A percentile compares a stretch with the other conserved stretches of the same genome.
These are phyloP conservation scores for Chaetorhynchus papuensis DNA, from an alignment of 2,113 vertebrate species.

Conservation along the genomic window DNA sequence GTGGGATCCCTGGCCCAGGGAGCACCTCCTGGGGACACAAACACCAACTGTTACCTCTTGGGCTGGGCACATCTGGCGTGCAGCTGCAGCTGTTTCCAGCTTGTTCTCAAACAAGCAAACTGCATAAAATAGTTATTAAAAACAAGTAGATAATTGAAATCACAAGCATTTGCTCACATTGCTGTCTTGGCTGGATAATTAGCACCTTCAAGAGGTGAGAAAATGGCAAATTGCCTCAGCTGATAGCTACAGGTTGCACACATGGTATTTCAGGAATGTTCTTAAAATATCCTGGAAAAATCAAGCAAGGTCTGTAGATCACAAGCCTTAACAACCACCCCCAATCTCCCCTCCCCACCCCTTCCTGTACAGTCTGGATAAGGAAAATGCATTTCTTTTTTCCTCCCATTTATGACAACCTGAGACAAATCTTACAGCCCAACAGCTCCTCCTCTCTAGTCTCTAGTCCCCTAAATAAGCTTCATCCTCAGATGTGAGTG, in stretches of 20 bases:
- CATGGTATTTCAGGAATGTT: not conserved
- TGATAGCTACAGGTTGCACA: not conserved
- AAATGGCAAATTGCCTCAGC: not conserved
- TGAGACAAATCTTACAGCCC: not conserved
- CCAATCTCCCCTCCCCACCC: not conserved
- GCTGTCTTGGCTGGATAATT: not conserved
- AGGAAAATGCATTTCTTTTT: not conserved
- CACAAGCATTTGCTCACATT: not conserved
- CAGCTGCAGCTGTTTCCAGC: not conserved
- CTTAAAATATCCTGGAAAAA: not conserved
- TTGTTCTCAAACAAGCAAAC: not conserved
- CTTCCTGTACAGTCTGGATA: not conserved
- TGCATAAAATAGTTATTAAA: not conserved
- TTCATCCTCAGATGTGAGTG: not conserved
- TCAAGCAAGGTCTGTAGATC: not conserved
- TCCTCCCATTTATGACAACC: not conserved
- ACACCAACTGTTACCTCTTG: rapidly evolving
- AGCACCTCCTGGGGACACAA: slow-evolving; percentile 62
- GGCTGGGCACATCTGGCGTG: not conserved
- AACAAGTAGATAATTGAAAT: not conserved
- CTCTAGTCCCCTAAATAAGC: not conserved
- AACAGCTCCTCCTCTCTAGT: not conserved
- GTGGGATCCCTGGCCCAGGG: slow-evolving; percentile 45
- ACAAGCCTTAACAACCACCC: not conserved
- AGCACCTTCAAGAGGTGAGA: not conserved